These are phyloP conservation scores for Neosalanx taihuensis DNA, from an alignment of 2,797 vertebrate genomes.

Conservation along the genomic window DNA sequence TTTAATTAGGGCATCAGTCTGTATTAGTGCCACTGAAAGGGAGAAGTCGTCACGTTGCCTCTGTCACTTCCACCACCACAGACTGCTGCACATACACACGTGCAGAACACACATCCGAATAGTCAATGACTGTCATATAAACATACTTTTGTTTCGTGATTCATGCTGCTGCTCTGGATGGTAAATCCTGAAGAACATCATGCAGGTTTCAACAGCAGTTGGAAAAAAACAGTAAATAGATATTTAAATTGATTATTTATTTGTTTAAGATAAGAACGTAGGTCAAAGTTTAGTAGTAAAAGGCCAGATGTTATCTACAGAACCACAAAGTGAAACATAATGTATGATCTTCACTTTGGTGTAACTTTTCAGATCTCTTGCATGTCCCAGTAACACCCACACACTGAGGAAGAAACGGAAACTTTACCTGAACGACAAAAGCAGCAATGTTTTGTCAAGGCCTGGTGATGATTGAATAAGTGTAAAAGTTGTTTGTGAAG, in stretches of 20 bases:
- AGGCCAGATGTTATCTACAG: too few relatives aligned
- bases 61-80: neutral
- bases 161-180: neutral
- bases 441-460: too few relatives aligned
- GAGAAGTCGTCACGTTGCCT: neutral
- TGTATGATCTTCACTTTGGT: neutral
- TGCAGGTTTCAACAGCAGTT: too few relatives aligned
- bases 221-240: too few relatives aligned
- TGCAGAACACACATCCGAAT: neutral
- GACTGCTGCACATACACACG: neutral
- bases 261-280: neutral
- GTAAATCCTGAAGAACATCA: too few relatives aligned
- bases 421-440: too few relatives aligned
- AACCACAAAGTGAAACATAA: neutral
- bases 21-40: neutral
- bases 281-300: neutral
- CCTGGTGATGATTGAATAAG: too few relatives aligned
- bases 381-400: too few relatives aligned
- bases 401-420: too few relatives aligned
- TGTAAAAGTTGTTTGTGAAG: too few relatives aligned
- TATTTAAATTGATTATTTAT: neutral
- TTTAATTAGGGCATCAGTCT: conserved; percentile 1
- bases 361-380: too few relatives aligned
- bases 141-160: neutral
- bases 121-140: neutral